Base-by-base conservation (phyloP, 2,888 invertebrate genomes). In the Leptura quadrifasciata region DNA sequence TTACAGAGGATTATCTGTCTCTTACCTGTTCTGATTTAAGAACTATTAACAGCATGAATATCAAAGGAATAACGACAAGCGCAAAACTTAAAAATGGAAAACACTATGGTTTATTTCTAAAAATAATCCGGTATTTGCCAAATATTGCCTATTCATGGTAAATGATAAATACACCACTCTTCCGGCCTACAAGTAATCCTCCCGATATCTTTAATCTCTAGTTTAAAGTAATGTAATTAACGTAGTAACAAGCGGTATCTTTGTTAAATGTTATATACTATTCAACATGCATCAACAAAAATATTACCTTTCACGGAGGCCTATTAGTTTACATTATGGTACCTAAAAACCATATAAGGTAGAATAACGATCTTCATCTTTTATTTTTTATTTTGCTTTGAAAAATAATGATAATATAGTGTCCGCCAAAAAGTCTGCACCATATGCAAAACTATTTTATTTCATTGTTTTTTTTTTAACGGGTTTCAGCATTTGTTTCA, bases 221-320 rank as follows among this genome's bases (percentile, higher is more conserved):
- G n/a, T 47, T 47, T 47, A 47, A 47, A 47, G n/a, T 47, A 47
- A 47, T 47, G n/a, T 15, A 47, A 47, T 47, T 47, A 47, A 47
- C 5, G 15, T n/a, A 15, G 47, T 47, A 47, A 47, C n/a, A 15
- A 47, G 47, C 47, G 47, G 47, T 47, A 47, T 5, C 47, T 47
- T 47, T 47, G 47, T n/a, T 15, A 5, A 12, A 5, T 39, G 6
- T 39, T 12, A 8, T 12, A 2, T 12, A 39, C 35, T 1, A 15
- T 47, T 47, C n/a, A 47, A n/a, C n/a, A 15, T 15, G 6, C n/a
- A 47, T 47, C 12, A 47, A 47, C 47, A 15, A 47, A n/a, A 47
- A 47, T 47, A 47, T 47, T n/a, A n/a, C n/a, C 47, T n/a, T 47
- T n/a, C 15, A 15, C 17, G 27, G 1, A n/a, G 5, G 15, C 4